These are phyloP conservation scores for Danionella cerebrum DNA, from an alignment of 2,113 vertebrate species.

Conservation along the genomic window DNA sequence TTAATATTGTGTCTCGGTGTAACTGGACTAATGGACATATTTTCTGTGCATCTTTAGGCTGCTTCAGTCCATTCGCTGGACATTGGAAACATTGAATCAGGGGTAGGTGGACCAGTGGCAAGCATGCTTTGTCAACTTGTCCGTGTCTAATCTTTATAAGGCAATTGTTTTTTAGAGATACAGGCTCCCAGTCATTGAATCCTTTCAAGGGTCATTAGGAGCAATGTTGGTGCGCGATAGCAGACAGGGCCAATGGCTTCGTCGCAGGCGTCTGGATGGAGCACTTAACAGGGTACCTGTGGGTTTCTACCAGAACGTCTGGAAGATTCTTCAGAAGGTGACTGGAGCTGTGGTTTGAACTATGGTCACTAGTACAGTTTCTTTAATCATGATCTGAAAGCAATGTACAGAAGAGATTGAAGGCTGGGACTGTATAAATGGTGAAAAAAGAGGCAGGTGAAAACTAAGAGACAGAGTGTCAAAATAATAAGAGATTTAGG, in stretches of 20 bases:
- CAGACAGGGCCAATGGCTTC: slow-evolving; percentile 89
- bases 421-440: too few relatives aligned
- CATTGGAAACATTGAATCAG: slow-evolving; percentile 34
- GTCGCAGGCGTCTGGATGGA: slow-evolving; percentile 84
- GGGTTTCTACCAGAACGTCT: slow-evolving; percentile 94
- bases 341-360: too few relatives aligned
- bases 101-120: slow-evolving; percentile 27
- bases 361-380: too few relatives aligned
- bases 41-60: slow-evolving; percentile 17
- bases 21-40: background rate
- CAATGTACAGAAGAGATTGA: too few relatives aligned
- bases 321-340: slow-evolving; percentile 93
- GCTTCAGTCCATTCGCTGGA: slow-evolving; percentile 38
- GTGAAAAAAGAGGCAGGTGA: too few relatives aligned
- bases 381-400: too few relatives aligned
- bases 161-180: slow-evolving; percentile 50
- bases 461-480: too few relatives aligned
- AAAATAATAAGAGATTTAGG: too few relatives aligned
- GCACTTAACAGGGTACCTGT: slow-evolving; percentile 89
- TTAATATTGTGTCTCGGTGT: background rate
- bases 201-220: slow-evolving; percentile 49
- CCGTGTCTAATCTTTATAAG: background rate
- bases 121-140: background rate
- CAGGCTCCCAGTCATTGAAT: slow-evolving; percentile 55
- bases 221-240: slow-evolving; percentile 55